Conservation (phyloP, 2,888 invertebrate genomes). For the Caenorhabditis wallacei region DNA sequence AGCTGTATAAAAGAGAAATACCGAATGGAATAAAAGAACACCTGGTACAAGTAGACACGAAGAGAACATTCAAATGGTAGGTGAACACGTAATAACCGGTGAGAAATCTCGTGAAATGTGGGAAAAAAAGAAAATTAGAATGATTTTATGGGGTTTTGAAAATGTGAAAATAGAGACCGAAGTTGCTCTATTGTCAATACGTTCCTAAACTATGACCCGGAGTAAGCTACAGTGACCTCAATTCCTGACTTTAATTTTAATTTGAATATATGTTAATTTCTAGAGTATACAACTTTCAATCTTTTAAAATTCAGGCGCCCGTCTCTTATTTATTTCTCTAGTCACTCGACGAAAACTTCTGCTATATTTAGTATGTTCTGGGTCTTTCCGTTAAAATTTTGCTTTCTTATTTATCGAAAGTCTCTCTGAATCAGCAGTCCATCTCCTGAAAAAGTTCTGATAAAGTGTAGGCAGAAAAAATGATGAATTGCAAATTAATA, state of each 20-base stretch:
- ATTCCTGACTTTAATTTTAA: too few relatives aligned
- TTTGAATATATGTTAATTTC: too few relatives aligned
- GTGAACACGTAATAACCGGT: slow-evolving; percentile 8
- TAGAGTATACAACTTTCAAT: background rate
- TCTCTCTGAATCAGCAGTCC: background rate
- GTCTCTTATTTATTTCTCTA: background rate
- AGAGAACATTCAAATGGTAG: background rate
- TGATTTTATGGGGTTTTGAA: background rate
- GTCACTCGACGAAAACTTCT: background rate
- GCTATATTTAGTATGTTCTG: background rate
- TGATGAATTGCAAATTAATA: slow-evolving; percentile 7
- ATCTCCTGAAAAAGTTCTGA: background rate
- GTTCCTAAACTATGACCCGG: too few relatives aligned
- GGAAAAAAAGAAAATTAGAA: background rate
- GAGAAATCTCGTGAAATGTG: slow-evolving; percentile 3
- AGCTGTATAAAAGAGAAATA: background rate
- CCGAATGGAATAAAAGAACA: slow-evolving; percentile 2
- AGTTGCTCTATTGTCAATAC: too few relatives aligned
- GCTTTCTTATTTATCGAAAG: background rate
- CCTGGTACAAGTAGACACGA: slow-evolving; percentile 23
- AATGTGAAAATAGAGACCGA: too few relatives aligned
- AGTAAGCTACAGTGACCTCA: too few relatives aligned
- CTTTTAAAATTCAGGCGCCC: background rate
- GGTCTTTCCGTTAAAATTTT: slow-evolving; percentile 8
- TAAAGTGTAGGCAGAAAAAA: slow-evolving; percentile 25